Conservation (phyloP, 2,888 invertebrate species). For the Eupelmus urozonus region DNA sequence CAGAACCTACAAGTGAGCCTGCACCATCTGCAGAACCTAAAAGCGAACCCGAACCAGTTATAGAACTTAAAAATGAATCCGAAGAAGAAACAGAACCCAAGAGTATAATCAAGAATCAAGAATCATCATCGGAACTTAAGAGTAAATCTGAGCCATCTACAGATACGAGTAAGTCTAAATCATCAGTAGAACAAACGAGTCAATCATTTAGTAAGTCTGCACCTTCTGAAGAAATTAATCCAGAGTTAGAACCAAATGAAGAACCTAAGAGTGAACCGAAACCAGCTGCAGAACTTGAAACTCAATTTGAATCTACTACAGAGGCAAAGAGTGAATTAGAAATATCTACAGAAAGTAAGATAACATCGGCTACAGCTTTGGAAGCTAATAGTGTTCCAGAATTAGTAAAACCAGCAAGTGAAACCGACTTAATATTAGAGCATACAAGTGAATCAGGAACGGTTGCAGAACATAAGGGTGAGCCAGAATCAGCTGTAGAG, state of each 20-base stretch:
- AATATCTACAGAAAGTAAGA: conserved; percentile 37
- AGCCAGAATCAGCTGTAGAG: conserved; percentile 62
- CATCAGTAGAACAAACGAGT: too few species aligned
- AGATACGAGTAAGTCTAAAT: too few species aligned
- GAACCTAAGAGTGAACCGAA: conserved; percentile 64
- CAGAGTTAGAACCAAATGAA: conserved; percentile 39
- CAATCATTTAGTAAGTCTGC: too few species aligned
- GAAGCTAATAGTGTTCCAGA: conserved; percentile 65
- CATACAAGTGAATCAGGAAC: conserved; percentile 66
- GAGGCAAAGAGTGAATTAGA: conserved; percentile 64
- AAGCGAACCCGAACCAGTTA: conserved; percentile 58
- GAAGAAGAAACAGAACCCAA: conserved; percentile 62
- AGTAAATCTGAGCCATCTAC: conserved; percentile 63
- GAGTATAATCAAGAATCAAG: conserved; percentile 37
- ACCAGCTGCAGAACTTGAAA: conserved; percentile 63
- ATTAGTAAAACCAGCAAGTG: too few species aligned
- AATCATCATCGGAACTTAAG: conserved; percentile 65
- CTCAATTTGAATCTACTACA: conserved; percentile 54
- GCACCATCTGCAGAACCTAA: conserved; percentile 49
- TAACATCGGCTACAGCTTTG: conserved; percentile 57
- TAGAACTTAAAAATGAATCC: conserved; percentile 66
- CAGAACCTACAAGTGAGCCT: conserved; percentile 62
- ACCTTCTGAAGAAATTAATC: conserved; percentile 1
- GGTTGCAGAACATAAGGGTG: conserved; percentile 62
- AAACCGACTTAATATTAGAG: too few species aligned